These are phyloP conservation scores for Sycophila sp. DNA, from an alignment of 1,140 invertebrate species.

Conservation along the genomic window DNA sequence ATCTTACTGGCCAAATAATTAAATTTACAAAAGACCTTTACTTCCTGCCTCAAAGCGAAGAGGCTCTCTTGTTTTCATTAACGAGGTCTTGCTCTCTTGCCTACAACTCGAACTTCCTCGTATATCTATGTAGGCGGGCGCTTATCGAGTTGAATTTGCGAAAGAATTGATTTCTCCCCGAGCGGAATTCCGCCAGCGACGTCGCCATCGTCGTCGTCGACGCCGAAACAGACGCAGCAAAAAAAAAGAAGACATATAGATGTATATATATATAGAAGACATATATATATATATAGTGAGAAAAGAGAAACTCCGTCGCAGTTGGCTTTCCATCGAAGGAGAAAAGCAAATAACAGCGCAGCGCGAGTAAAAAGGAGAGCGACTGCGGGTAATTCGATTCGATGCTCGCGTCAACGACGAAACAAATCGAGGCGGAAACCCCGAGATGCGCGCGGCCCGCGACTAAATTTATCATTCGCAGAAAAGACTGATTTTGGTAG, in stretches of 20 bases:
- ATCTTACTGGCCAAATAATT: neutral
- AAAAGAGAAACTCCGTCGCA: neutral
- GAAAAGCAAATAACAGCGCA: constrained; percentile 9
- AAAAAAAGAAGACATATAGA: too few species aligned
- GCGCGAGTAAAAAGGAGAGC: neutral
- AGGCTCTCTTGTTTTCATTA: constrained; percentile 15
- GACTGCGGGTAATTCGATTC: constrained; percentile 28
- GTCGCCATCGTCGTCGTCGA: neutral
- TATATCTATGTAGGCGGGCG: neutral
- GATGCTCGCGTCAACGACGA: constrained; percentile 12
- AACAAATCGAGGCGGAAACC: constrained; percentile 27
- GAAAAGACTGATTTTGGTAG: neutral
- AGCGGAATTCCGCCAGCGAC: constrained; percentile 28
- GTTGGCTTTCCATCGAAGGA: neutral
- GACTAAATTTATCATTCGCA: constrained; percentile 21
- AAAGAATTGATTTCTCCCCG: constrained; percentile 32
- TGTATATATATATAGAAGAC: too few species aligned
- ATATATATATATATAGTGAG: constrained; percentile 1
- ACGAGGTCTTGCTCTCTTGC: constrained; percentile 2
- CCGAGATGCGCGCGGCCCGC: neutral
- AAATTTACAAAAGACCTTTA: constrained; percentile 1
- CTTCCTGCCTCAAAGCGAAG: neutral
- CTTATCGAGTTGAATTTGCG: constrained; percentile 33
- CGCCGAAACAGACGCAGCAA: neutral
- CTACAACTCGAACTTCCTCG: neutral